These are phyloP conservation scores for Gouania willdenowi DNA, from an alignment of 2,797 vertebrate species.

Conservation along the genomic window DNA sequence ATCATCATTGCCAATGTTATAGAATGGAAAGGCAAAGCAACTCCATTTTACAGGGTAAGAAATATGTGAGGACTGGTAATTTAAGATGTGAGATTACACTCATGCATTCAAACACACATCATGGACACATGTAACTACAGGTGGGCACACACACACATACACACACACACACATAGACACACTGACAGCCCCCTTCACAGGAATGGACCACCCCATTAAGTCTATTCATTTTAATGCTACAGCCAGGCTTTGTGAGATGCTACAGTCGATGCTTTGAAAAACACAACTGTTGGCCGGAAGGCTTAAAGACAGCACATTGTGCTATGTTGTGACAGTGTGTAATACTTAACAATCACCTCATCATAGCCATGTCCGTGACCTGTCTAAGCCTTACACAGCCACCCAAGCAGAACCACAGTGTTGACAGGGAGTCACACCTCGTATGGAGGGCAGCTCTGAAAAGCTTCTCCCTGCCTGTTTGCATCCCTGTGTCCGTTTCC, in stretches of 20 bases:
- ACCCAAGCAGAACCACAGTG: constrained; percentile 68
- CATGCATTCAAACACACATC: constrained; percentile 13
- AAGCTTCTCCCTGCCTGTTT: constrained; percentile 35
- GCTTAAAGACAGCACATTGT: constrained; percentile 69
- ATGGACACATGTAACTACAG: constrained; percentile 29
- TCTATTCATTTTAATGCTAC: constrained; percentile 42
- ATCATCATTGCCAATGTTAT: constrained; percentile 17
- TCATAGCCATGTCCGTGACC: constrained; percentile 69
- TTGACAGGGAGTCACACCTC: constrained; percentile 71
- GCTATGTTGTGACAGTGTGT: constrained; percentile 74
- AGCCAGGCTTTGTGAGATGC: constrained; percentile 62
- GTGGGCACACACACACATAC: constrained; percentile 32
- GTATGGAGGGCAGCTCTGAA: constrained; percentile 26
- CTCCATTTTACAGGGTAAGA: constrained; percentile 17
- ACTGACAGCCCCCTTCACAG: constrained; percentile 50
- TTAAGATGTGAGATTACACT: constrained; percentile 41
- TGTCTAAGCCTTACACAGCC: constrained; percentile 61
- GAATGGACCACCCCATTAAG: constrained; percentile 59
- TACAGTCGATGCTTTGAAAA: constrained; percentile 70
- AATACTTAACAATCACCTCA: constrained; percentile 74
- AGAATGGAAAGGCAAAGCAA: constrained; percentile 1
- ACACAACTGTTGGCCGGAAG: constrained; percentile 72
- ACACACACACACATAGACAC: constrained; percentile 12
- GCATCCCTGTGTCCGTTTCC: constrained; percentile 30
- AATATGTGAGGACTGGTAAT: constrained; percentile 5